A percentile compares a stretch with the other conserved stretches of the same genome.
These are phyloP conservation scores for Patella vulgata DNA, from an alignment of 1,140 invertebrate genomes.

Conservation along the genomic window DNA sequence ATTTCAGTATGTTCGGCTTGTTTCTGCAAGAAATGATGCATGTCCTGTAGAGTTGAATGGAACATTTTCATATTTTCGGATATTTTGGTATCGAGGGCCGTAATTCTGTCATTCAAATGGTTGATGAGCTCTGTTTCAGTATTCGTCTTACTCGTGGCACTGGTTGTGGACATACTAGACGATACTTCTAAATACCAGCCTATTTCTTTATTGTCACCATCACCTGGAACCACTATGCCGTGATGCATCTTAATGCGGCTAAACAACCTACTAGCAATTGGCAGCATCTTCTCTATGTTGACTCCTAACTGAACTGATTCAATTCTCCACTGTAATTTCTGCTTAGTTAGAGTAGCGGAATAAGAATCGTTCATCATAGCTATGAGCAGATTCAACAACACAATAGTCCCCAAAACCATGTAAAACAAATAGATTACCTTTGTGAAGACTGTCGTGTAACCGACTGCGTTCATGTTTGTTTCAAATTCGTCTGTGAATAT, in stretches of 20 bases:
- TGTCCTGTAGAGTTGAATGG: not conserved
- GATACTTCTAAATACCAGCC: no score
- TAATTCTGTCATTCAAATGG: not conserved
- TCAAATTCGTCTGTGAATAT: constrained; percentile 41
- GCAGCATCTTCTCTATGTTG: constrained; percentile 47
- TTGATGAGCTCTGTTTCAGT: not conserved
- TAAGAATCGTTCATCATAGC: constrained; percentile 65
- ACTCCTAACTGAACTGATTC: constrained; percentile 55
- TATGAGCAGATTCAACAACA: constrained; percentile 59
- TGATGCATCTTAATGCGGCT: constrained; percentile 20
- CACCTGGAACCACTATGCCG: constrained; percentile 2
- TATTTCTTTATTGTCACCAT: not conserved
- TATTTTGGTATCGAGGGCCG: not conserved
- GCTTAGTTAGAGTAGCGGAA: constrained; percentile 36
- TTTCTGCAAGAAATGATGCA: not conserved
- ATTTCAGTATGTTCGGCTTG: not conserved
- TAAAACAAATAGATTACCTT: constrained; percentile 56
- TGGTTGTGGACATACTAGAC: no score
- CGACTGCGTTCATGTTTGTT: constrained; percentile 30
- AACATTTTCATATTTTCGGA: not conserved
- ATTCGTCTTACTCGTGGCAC: not conserved
- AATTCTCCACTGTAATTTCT: constrained; percentile 47
- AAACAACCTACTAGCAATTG: constrained; percentile 32
- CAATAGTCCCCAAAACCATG: constrained; percentile 52
- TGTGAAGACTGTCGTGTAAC: constrained; percentile 23